Base-by-base conservation (phyloP, 1,140 invertebrate genomes). In the Drosophila serrata region DNA sequence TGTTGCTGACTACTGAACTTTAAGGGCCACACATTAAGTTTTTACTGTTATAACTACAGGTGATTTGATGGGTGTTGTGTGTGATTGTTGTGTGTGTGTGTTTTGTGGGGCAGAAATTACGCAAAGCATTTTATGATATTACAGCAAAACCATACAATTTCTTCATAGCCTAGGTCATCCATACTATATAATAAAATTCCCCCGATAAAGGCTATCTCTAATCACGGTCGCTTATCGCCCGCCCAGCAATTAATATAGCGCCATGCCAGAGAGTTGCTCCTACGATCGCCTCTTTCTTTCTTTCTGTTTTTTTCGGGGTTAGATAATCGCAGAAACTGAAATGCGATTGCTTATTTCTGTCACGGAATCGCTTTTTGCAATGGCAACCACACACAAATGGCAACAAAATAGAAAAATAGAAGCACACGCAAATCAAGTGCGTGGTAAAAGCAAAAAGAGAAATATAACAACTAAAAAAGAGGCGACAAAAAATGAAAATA, bases 31-130 rank as follows among this genome's bases (percentile, higher is more conserved):
- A 79, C 65, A 79, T 82, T 88, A 87, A 82, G 65, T 88, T 82
- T 85, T 87, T 87, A 87, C 82, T 87, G 82, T 87, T 80, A 75
- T 86, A 82, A 75, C 22, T 70, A 40, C 35, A 43, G 31, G 35
- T 40, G 35, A 37, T 37, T 33, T 35, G 43, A 43, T 57, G 22
- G 31, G 24, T 45, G 53, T 57, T 46, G 22, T 27, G 46, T 45
- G 43, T 53, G 42, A 37, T 12, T 60, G 17, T 9, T 24, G 22
- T 24, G n/a, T 75, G 19, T 22, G 29, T 31, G n/a, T 75, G 29
- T 22, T 31, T 42, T 42, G 37, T 45, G 46, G 53, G 48, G 48
- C 40, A 27, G n/a, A 62, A 40, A 48, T 68, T 60, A 62, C 63
- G 57, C 57, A 60, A 57, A 77, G n/a, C 27, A 72, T 39, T 39